A percentile compares a stretch with the other conserved stretches of the same genome.
phyloP scores from a whole-genome alignment of 1,140 invertebrate genomes.

The Zaprionus ghesquierei region DNA sequence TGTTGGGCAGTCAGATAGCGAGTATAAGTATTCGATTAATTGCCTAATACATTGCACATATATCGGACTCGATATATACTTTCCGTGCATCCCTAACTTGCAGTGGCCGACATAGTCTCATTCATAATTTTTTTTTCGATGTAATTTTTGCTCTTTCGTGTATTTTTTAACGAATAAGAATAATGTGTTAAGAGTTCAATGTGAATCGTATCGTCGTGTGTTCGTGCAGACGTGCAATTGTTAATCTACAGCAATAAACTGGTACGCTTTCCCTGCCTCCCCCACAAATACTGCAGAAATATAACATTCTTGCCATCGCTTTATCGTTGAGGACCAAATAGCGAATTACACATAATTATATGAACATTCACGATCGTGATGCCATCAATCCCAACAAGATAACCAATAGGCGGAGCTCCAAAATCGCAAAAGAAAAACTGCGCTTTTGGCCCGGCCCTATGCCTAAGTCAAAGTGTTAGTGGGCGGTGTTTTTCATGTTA shows the following conservation, averaged over 20 bases:
- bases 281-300: constrained; percentile 6
- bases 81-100: constrained; percentile 32
- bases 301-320: constrained; percentile 22
- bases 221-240: constrained; percentile 51
- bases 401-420: background rate
- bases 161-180: constrained; percentile 51
- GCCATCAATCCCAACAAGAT: background rate
- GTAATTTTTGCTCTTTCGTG: constrained; percentile 51
- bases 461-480: constrained; percentile 22
- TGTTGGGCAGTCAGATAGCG: background rate
- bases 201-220: constrained; percentile 52
- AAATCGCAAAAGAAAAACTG: constrained; percentile 16
- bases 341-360: constrained; percentile 27
- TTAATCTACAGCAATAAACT: constrained; percentile 47
- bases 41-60: too few relatives aligned
- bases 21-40: constrained; percentile 5
- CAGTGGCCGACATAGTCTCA: constrained; percentile 42
- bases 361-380: background rate
- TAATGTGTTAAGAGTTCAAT: constrained; percentile 49
- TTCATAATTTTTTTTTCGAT: constrained; percentile 52
- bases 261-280: constrained; percentile 24
- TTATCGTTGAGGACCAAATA: constrained; percentile 6
- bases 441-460: background rate
- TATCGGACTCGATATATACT: constrained; percentile 8
- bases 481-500: constrained; percentile 48